Evolutionary conservation across 2,797 vertebrate genomes (phyloP).

Genomic region (Acanthis flammea): DNA sequence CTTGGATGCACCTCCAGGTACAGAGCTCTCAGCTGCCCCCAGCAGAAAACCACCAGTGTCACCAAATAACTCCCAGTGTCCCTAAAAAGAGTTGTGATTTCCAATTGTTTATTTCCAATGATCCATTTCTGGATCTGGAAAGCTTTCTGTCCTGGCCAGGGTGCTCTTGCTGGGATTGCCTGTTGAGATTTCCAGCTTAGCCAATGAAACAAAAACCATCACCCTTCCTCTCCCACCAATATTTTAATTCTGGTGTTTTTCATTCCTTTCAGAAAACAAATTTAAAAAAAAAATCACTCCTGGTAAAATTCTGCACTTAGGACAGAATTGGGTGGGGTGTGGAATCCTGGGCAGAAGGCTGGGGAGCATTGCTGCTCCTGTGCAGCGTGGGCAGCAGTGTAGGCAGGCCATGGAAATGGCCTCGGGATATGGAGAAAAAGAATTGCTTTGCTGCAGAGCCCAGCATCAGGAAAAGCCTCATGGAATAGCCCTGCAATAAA

Average conservation of each 20-base stretch:
- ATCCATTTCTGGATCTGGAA: background rate
- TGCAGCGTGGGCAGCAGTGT: fast-evolving
- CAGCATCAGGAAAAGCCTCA: background rate
- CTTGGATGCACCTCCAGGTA: fast-evolving
- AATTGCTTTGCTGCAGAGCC: slow-evolving; percentile 6
- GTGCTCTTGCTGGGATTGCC: background rate
- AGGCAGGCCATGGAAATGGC: background rate
- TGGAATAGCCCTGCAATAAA: background rate
- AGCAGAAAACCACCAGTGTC: background rate
- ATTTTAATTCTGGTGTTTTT: background rate
- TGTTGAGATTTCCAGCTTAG: background rate
- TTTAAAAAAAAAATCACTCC: background rate
- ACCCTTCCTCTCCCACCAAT: background rate
- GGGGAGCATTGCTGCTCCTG: background rate
- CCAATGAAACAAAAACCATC: background rate
- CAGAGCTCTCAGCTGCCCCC: background rate
- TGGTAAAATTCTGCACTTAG: background rate
- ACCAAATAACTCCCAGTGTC: background rate
- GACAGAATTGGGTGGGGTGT: background rate
- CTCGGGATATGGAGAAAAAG: background rate
- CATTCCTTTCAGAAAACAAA: background rate
- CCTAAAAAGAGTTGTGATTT: fast-evolving
- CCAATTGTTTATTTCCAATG: background rate
- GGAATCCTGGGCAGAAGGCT: background rate
- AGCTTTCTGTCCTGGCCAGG: background rate